Conservation (phyloP, 2,888 invertebrate genomes). For the Cerastis leucographa region DNA sequence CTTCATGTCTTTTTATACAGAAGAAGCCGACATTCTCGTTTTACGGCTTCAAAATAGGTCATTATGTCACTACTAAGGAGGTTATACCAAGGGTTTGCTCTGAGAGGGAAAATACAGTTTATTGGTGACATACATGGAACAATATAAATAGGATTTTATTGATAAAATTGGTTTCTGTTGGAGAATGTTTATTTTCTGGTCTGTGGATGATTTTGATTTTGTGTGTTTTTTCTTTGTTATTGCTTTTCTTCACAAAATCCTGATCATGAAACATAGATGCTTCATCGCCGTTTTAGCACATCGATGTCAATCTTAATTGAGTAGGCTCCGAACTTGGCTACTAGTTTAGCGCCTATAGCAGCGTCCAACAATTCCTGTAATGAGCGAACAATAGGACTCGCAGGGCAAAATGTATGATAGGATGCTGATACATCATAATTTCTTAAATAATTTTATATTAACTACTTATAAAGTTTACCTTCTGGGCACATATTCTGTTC, state of each 20-base stretch:
- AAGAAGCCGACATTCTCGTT: slow-evolving; percentile 38
- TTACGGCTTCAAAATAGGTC: slow-evolving; percentile 55
- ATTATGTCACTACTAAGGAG: slow-evolving; percentile 50
- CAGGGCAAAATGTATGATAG: no score
- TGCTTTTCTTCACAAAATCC: no score
- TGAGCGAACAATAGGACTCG: not conserved
- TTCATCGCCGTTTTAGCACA: not conserved
- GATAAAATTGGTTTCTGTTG: slow-evolving; percentile 23
- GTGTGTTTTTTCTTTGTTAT: not conserved
- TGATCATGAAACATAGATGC: not conserved
- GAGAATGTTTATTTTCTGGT: slow-evolving; percentile 13
- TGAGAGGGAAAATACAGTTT: slow-evolving; percentile 25
- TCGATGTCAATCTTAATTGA: not conserved
- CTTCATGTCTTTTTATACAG: slow-evolving; percentile 41
- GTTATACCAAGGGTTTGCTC: slow-evolving; percentile 24
- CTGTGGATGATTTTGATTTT: slow-evolving; percentile 14
- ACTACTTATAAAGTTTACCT: no score
- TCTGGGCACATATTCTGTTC: no score
- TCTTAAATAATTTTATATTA: no score
- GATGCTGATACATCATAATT: no score
- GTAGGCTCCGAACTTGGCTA: no score
- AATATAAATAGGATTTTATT: slow-evolving; percentile 30
- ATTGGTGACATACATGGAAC: slow-evolving; percentile 18
- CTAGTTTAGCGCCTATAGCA: not conserved
- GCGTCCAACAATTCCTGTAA: not conserved